Percentiles rank a stretch among this genome's conserved stretches.
Evolutionary conservation across 2,113 vertebrate genomes (phyloP).

Genomic region (Cebus imitator): DNA sequence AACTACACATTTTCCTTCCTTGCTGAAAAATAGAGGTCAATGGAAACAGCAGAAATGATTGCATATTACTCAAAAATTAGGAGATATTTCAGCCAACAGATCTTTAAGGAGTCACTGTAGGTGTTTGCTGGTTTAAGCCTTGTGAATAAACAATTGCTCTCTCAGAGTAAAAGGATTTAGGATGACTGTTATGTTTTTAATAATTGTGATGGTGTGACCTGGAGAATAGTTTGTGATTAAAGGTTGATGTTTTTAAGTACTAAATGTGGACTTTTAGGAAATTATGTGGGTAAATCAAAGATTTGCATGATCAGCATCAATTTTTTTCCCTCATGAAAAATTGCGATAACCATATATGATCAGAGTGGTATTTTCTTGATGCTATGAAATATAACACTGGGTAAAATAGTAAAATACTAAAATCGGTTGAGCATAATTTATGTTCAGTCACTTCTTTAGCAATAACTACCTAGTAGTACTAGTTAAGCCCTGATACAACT

Average conservation of each 20-base stretch:
- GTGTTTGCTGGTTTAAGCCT: neutral
- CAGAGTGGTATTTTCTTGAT: neutral
- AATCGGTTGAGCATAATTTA: neutral
- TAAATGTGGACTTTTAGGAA: conserved; percentile 6
- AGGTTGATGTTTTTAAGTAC: neutral
- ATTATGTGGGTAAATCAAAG: neutral
- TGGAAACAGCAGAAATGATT: neutral
- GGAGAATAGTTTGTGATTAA: neutral
- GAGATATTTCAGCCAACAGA: neutral
- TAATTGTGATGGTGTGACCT: neutral
- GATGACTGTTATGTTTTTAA: conserved; percentile 34
- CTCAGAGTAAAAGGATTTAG: neutral
- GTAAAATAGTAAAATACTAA: neutral
- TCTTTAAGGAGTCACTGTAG: neutral
- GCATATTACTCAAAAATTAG: neutral
- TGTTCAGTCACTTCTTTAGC: neutral
- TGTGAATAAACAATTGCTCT: neutral
- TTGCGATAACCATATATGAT: neutral
- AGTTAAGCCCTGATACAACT: neutral
- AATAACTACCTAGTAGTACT: neutral
- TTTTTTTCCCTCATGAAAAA: neutral
- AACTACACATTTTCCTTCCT: neutral
- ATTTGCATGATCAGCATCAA: neutral
- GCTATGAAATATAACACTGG: neutral
- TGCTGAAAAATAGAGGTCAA: neutral